Evolutionary conservation across 2,797 vertebrate genomes (phyloP).

Genomic region (Pantherophis alleghaniensis): DNA sequence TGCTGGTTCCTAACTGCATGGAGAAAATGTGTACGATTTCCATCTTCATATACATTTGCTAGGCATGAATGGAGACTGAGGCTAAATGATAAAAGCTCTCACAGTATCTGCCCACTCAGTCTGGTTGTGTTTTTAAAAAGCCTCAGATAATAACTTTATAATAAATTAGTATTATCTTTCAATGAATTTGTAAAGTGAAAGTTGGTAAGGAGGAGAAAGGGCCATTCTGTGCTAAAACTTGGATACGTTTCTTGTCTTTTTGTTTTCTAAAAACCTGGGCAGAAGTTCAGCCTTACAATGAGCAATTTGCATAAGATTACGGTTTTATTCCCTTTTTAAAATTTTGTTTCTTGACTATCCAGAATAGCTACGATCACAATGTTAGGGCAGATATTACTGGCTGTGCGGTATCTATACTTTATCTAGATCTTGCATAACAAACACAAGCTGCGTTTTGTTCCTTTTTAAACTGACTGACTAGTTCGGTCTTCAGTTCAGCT

Average conservation of each 20-base stretch:
- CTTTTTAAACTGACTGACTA: background rate
- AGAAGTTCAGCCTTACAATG: conserved; percentile 22
- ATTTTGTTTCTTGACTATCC: conserved; percentile 27
- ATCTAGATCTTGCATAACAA: background rate
- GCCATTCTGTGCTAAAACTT: background rate
- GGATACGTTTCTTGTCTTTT: conserved; percentile 37
- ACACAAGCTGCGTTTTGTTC: background rate
- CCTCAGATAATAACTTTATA: background rate
- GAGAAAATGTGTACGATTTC: background rate
- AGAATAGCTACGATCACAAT: background rate
- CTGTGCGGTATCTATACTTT: background rate
- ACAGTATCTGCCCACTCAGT: background rate
- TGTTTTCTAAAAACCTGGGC: background rate
- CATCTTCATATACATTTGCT: background rate
- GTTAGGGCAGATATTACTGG: background rate
- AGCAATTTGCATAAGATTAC: conserved; percentile 25
- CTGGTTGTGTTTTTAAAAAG: background rate
- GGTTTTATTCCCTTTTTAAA: conserved; percentile 37
- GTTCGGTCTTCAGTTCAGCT: background rate
- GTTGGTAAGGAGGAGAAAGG: conserved; percentile 12
- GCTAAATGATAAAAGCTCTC: background rate
- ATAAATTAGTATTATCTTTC: conserved; percentile 6
- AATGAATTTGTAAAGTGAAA: background rate
- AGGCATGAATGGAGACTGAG: background rate
- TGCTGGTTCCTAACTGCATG: background rate